These are phyloP conservation scores for Morinoia aosen DNA, from an alignment of 2,888 invertebrate genomes.

Conservation along the genomic window DNA sequence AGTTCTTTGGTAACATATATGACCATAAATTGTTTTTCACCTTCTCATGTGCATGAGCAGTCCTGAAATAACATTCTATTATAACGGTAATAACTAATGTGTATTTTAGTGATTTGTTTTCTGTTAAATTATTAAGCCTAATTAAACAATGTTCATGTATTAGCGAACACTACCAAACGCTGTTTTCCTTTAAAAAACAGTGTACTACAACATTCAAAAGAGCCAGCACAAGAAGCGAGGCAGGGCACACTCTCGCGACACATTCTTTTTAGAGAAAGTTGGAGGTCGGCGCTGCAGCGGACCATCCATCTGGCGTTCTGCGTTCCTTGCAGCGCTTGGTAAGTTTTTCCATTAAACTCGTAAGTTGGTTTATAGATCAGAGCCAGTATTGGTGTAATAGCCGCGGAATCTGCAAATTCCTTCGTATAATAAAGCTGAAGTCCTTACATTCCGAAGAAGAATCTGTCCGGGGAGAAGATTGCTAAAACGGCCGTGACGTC, in stretches of 20 bases:
- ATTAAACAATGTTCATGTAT: too few relatives aligned
- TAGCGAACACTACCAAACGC: too few relatives aligned
- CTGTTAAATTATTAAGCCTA: too few relatives aligned
- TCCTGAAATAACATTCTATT: too few relatives aligned
- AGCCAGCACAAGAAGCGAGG: not conserved
- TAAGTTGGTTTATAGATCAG: conserved; percentile 50
- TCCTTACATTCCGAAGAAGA: conserved; percentile 23
- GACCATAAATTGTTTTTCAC: not conserved
- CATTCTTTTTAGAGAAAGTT: not conserved
- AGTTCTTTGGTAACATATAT: not conserved
- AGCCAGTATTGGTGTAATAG: conserved; percentile 27
- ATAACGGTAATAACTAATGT: too few relatives aligned
- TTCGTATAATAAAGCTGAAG: conserved; percentile 47
- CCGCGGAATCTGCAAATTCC: conserved; percentile 27
- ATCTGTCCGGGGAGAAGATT: conserved; percentile 5
- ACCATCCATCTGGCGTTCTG: conserved; percentile 10
- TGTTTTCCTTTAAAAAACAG: too few relatives aligned
- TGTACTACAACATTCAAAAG: not conserved
- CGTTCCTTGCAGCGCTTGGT: not conserved
- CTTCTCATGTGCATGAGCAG: too few relatives aligned
- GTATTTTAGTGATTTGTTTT: too few relatives aligned
- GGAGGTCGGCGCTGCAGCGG: not conserved
- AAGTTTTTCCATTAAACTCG: conserved; percentile 52
- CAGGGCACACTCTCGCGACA: not conserved
- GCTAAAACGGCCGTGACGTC: not conserved